Percentiles rank a stretch among this genome's conserved stretches.
These are phyloP conservation scores for Epinotia nisella DNA, from an alignment of 2,888 invertebrate genomes.

Conservation along the genomic window DNA sequence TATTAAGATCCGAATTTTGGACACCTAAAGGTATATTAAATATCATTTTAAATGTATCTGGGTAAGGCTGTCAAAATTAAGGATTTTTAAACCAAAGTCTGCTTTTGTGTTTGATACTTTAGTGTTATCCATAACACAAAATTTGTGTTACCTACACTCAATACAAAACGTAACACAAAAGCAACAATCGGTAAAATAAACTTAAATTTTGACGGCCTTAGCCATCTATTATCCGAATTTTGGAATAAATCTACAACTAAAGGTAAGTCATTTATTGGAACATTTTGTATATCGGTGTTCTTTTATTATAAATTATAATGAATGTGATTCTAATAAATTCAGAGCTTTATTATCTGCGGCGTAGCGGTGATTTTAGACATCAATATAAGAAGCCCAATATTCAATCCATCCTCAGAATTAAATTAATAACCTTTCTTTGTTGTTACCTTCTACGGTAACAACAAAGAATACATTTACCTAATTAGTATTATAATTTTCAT, in stretches of 20 bases:
- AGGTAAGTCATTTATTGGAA: constrained; percentile 27
- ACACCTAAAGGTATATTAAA: constrained; percentile 30
- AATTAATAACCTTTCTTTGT: neutral
- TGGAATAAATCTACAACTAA: constrained; percentile 27
- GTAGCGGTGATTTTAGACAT: constrained; percentile 20
- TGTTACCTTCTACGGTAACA: too few relatives aligned
- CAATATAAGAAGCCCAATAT: constrained; percentile 4
- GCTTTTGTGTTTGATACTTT: too few relatives aligned
- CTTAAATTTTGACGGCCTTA: too few relatives aligned
- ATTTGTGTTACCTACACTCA: too few relatives aligned
- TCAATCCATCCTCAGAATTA: neutral
- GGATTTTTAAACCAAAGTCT: too few relatives aligned
- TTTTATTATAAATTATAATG: constrained; percentile 27
- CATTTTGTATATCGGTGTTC: constrained; percentile 37
- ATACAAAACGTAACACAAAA: too few relatives aligned
- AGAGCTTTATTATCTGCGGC: constrained; percentile 26
- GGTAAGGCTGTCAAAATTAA: too few relatives aligned
- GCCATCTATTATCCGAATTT: constrained; percentile 19
- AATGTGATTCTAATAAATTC: constrained; percentile 32
- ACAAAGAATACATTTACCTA: neutral
- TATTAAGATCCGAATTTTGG: constrained; percentile 36
- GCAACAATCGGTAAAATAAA: too few relatives aligned
- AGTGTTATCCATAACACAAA: too few relatives aligned
- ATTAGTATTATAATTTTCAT: neutral
- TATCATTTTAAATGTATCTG: neutral